Evolutionary conservation across 2,888 invertebrate species (phyloP), one percentile per base, ranked within the genome.

Genomic region (Thereva unica): DNA sequence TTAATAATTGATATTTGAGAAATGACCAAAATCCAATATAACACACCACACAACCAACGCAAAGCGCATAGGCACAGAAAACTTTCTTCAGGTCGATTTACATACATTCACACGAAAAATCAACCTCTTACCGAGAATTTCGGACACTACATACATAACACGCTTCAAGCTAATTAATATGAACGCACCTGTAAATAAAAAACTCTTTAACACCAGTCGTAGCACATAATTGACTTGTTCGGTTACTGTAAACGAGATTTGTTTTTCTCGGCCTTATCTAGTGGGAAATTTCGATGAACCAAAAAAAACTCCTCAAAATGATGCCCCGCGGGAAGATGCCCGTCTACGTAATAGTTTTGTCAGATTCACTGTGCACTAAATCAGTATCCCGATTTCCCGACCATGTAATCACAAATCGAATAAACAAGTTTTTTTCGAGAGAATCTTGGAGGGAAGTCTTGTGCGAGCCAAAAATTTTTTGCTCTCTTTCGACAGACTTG

Each of bases 91-190:
- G 23, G 23, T 23, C 23, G 23, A 23, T 23, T 42, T 49, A 10
- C 38, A 61, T 37, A 40, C 52, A 64, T 38, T 61, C 66, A 54
- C 37, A 10, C 44, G 57, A 8, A 38, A 6, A 42, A 47, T 44
- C 57, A 57, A 65, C 57, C 68, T 41, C 49, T 45, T 23, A 10
- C 23, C 10, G 50, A 41, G 59, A 42, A 61, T 50, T 65, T 66
- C 55, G 66, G 65, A 61, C 65, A 65, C 68, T 66, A 68, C 68
- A 66, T 65, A 66, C 65, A 61, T 61, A 61, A 61, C 52, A 61
- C 41, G 41, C 40, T 40, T 61, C 61, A 61, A 42, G 61, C 50
- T 59, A 61, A 50, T 61, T 49, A n/a, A 61, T 47, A 50, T 40
- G 12, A 50, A 61, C 61, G 61, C 61, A 61, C 61, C 61, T 61